Conservation (phyloP, 2,797 vertebrate species). For the Coilia nasus region DNA sequence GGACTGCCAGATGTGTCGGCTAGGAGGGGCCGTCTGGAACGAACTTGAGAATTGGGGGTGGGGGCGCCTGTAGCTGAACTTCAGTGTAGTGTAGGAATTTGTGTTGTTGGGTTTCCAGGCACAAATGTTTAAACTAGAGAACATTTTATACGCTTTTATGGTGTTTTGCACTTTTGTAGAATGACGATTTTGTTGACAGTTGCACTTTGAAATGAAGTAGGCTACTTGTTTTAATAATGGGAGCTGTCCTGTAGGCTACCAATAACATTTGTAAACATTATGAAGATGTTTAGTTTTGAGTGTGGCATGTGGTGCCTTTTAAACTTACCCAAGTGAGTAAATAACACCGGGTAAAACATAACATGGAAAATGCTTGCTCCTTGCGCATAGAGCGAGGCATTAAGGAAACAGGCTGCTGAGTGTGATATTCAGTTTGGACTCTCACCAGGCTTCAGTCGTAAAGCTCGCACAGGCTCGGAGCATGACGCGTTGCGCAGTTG, state of each 20-base stretch:
- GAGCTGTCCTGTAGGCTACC: neutral
- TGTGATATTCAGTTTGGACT: neutral
- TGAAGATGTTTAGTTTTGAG: neutral
- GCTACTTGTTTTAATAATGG: neutral
- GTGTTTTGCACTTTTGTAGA: neutral
- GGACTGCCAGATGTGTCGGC: slow-evolving; percentile 74
- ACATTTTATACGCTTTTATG: slow-evolving; percentile 7
- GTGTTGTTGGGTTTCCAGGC: slow-evolving; percentile 37
- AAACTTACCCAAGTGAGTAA: neutral
- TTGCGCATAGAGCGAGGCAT: neutral
- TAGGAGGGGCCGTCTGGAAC: slow-evolving; percentile 52
- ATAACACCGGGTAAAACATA: neutral
- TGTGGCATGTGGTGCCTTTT: neutral
- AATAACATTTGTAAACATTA: neutral
- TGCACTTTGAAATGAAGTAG: neutral
- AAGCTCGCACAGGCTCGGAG: neutral
- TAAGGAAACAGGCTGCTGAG: neutral
- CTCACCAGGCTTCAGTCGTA: neutral
- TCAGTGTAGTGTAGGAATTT: slow-evolving; percentile 42
- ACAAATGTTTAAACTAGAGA: slow-evolving; percentile 49
- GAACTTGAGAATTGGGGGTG: slow-evolving; percentile 30
- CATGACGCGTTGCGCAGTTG: neutral
- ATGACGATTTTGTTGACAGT: neutral
- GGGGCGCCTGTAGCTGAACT: slow-evolving; percentile 36
- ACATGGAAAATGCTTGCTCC: neutral